Base-by-base conservation (phyloP, 2,113 vertebrate genomes). In the Hypomesus transpacificus region DNA sequence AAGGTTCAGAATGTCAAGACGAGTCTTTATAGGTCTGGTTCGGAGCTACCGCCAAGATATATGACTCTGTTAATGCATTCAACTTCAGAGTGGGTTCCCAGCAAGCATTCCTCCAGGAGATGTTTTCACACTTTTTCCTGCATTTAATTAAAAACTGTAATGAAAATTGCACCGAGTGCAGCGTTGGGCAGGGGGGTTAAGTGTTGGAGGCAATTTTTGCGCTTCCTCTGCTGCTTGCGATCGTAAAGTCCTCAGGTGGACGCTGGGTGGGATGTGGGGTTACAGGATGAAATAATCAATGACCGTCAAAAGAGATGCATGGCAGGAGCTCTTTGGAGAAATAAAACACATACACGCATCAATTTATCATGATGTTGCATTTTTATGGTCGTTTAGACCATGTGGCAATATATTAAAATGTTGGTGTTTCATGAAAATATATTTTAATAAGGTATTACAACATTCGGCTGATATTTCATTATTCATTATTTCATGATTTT, bases 141-240 rank as follows among this genome's bases (percentile, higher is more conserved):
- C 82, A 84, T 87, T 85, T 81, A 79, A 88, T 88, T 88, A 87
- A 86, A 89, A 86, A 81, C 66, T 78, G 75, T 81, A 73, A 77
- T 76, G 80, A 80, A 88, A 84, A 88, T 86, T 78, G 71, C 34
- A 6, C 17, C 24, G 34, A 70, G 20, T 58, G 75, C 77, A 53
- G 57, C 18, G 9, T 79, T 80, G 54, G 26, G 39, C 77, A 85
- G 75, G 77, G 84, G 84, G 39, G 39, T 88, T 79, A 87, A 88
- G 82, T 87, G 77, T 78, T 72, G 52, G 73, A 84, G 77, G 83
- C 83, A 81, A 73, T 81, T 73, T 76, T 85, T 81, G 70, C 71
- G 82, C 81, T 75, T 87, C 76, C 64, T 78, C 82, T 81, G n/a
- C 2, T 86, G 84, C 82, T 83, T 82, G 82, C 76, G 84, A 84